phyloP scores from a whole-genome alignment of 2,888 invertebrate genomes.

The Ochropleura plecta region DNA sequence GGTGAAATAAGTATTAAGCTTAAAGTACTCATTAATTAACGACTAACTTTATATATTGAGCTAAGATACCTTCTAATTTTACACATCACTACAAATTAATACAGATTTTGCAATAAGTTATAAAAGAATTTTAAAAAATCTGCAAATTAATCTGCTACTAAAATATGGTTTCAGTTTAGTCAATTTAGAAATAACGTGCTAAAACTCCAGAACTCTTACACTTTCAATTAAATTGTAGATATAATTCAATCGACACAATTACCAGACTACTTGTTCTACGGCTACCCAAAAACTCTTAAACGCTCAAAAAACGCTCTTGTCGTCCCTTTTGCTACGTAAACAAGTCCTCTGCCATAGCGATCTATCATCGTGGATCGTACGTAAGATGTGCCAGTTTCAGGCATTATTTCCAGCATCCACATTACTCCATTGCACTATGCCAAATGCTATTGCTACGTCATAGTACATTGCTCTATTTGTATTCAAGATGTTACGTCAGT shows the following conservation, averaged over 20 bases:
- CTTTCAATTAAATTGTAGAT: background rate
- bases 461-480: constrained; percentile 34
- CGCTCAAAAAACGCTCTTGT: background rate
- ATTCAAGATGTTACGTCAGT: constrained; percentile 20
- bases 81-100: background rate
- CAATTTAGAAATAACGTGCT: background rate
- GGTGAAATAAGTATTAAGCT: background rate
- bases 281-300: background rate
- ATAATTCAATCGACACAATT: background rate
- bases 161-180: background rate
- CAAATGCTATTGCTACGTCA: constrained; percentile 36
- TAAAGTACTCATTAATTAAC: background rate
- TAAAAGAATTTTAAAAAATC: too few relatives aligned
- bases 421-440: constrained; percentile 39
- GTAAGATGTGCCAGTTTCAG: constrained; percentile 40
- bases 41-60: background rate
- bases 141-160: background rate
- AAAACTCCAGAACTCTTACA: background rate
- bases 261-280: background rate
- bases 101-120: background rate
- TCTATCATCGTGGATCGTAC: constrained; percentile 9
- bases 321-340: constrained; percentile 25
- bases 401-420: constrained; percentile 27
- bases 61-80: background rate
- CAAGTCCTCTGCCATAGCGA: constrained; percentile 26